Evolutionary conservation across 2,888 invertebrate genomes (phyloP).

Genomic region (Operophtera brumata): DNA sequence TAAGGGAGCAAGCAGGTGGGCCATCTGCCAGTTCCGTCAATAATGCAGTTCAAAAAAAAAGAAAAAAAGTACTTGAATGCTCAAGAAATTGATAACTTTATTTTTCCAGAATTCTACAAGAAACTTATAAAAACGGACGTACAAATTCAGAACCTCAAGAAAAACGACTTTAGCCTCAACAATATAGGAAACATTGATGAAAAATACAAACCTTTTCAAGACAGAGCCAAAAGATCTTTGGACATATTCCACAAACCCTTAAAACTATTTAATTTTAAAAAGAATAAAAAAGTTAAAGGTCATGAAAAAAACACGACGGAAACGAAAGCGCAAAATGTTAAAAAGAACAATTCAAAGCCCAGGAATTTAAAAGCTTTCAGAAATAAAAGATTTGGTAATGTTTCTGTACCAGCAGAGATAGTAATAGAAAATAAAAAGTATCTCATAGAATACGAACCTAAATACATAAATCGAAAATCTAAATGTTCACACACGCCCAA

Average conservation of each 20-base stretch:
- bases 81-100: background rate
- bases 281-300: conserved; percentile 10
- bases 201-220: conserved; percentile 30
- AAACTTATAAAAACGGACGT: conserved; percentile 62
- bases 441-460: conserved; percentile 47
- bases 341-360: background rate
- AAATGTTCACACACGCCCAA: conserved; percentile 58
- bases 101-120: conserved; percentile 59
- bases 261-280: conserved; percentile 22
- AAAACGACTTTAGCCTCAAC: conserved; percentile 12
- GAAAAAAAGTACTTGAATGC: background rate
- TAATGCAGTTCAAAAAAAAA: too few species aligned
- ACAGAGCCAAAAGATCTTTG: conserved; percentile 49
- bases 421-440: conserved; percentile 55
- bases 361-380: background rate
- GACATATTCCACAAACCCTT: conserved; percentile 26
- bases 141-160: conserved; percentile 57
- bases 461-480: conserved; percentile 35
- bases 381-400: conserved; percentile 32
- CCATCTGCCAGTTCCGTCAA: too few species aligned
- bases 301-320: background rate
- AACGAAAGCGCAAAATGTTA: background rate
- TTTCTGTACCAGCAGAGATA: conserved; percentile 41
- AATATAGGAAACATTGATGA: conserved; percentile 15
- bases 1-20: too few species aligned